Base-by-base conservation (phyloP, 2,797 vertebrate genomes). In the Florisuga fusca region DNA sequence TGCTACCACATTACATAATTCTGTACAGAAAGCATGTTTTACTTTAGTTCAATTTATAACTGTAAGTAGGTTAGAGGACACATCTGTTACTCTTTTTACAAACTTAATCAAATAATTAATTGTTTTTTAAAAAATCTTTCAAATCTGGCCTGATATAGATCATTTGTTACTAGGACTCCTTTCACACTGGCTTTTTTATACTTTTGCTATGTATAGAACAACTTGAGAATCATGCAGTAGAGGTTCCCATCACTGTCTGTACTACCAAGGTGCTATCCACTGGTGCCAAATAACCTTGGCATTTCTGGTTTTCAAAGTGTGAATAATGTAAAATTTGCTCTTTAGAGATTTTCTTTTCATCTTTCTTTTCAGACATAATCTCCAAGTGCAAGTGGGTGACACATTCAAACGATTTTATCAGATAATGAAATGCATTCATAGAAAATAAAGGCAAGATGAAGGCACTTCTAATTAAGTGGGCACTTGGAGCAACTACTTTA, bases 251-350 rank as follows among this genome's bases (percentile, higher is more conserved):
- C 51, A 38, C 54, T 62, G 50, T 72, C 62, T 21, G 4, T 63
- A 21, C 61, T 51, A 59, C 26, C 58, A 73, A 34, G 17, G 12
- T 89, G 12, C 67, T 80, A 8, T 41, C 54, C 10, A 17, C 15
- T 67, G 73, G n/a, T 16, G 46, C 64, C 46, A 85, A 92, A 66
- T 22, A 92, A 16, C 57, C 27, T 72, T 80, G 76, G 77, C 50
- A 79, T 87, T 96, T 94, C 75, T 85, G 50, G 13, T 61, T 92
- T 90, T 71, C 68, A 48, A 62, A 84, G 77, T 57, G 45, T 67
- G 50, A 92, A 64, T 71, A 90, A 87, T 41, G 34, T 67, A 50
- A 61, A 26, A 77, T 84, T 92, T 74, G 23, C 57, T 90, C 57
- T 77, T 57, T 15, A 75, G 86, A 87, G 29, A 74, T 50, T 87